Base-by-base conservation (phyloP, 2,113 vertebrate species). In the Megaleporinus macrocephalus region DNA sequence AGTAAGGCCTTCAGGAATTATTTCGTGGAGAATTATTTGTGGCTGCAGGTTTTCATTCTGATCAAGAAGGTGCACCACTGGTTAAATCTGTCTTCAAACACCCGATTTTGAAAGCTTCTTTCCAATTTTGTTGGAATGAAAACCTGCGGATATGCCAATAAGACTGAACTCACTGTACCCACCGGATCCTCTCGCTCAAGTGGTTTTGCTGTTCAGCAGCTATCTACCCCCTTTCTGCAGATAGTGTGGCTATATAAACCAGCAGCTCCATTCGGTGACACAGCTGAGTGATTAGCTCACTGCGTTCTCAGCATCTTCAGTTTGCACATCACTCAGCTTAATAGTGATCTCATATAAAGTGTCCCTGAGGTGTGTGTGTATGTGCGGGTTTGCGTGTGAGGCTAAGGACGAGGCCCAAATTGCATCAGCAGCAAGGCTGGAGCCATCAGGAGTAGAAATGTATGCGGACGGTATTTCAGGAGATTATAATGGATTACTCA, bases 401-500 rank as follows among this genome's bases (percentile, higher is more conserved):
- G 41, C 41, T 44, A 59, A 71, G 51, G 26, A 15, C 12, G 3
- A 47, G 26, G 57, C 49, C 66, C 47, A 47, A 86, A 87, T 63
- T 77, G 24, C 65, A 81, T 84, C 16, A 65, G 51, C 79, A 80
- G 44, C 62, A 73, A 75, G 29, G 74, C 86, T 78, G 29, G 49
- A 76, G 72, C 79, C 61, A 75, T 87, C 29, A 51, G 41, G 36
- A n/a, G 24, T 81, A 10, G 36, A 59, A 78, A 55, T 61, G 26
- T 72, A 27, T 81, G 27, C 73, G 49, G 0, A 16, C 29, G n/a
- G 68, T 77, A 57, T 73, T 47, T 27, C 61, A 70, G 22, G 53
- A 75, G 55, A 79, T 63, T 24, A 18, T 76, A 84, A 86, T 57
- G 36, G 26, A 84, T 76, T 15, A 29, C 26, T 75, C 71, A 29